Percentiles rank a stretch among this genome's conserved stretches.
Evolutionary conservation across 2,113 vertebrate genomes (phyloP).

Genomic region (Leiothrix lutea): DNA sequence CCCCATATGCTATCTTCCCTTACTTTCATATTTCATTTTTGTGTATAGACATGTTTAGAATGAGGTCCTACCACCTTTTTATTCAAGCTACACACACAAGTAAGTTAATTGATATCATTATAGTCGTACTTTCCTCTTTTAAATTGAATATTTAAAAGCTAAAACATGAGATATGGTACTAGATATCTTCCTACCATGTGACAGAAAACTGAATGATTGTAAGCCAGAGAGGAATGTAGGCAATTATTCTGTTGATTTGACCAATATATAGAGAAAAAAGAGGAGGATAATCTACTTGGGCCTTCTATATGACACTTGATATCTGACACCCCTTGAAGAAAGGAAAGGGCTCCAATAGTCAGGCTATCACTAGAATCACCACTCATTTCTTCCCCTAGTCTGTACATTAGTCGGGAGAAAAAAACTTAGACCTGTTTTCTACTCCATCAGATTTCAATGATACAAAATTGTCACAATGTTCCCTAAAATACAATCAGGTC

Average conservation of each 20-base stretch:
- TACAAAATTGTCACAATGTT: neutral
- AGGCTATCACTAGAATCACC: neutral
- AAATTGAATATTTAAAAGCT: neutral
- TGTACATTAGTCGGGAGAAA: neutral
- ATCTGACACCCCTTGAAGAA: neutral
- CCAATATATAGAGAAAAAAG: neutral
- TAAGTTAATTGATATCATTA: neutral
- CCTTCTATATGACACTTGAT: neutral
- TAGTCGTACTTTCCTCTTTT: neutral
- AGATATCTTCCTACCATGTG: neutral
- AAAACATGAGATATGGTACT: neutral
- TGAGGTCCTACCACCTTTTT: neutral
- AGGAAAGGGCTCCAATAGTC: neutral
- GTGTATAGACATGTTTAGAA: neutral
- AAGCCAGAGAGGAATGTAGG: neutral
- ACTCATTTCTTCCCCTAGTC: neutral
- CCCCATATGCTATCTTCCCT: neutral
- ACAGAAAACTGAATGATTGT: neutral
- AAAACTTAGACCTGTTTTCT: neutral
- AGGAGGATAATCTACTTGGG: neutral
- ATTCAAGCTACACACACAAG: neutral
- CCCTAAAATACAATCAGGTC: neutral
- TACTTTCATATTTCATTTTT: neutral
- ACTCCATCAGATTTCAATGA: neutral
- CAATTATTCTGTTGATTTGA: neutral